These are phyloP conservation scores for Pterocles orientalis DNA, from an alignment of 2,113 vertebrate species.

Conservation along the genomic window DNA sequence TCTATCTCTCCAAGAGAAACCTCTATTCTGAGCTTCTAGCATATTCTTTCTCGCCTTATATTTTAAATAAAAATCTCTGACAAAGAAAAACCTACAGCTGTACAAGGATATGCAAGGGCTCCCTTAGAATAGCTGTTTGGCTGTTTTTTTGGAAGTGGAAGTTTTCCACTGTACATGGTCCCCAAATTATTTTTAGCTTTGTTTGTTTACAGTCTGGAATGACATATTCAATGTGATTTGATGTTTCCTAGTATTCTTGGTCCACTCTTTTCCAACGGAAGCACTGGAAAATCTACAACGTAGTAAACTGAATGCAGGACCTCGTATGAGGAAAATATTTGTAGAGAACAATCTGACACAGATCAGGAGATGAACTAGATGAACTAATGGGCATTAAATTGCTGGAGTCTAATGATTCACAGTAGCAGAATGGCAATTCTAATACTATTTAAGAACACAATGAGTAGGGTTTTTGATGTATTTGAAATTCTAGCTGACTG, in stretches of 20 bases:
- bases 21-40: background rate
- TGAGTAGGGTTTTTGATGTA: background rate
- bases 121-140: background rate
- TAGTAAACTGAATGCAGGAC: constrained; percentile 9
- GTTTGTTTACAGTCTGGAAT: constrained; percentile 55
- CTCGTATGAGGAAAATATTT: constrained; percentile 15
- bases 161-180: constrained; percentile 35
- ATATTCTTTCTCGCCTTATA: background rate
- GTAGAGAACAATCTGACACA: constrained; percentile 33
- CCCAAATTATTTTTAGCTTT: constrained; percentile 54
- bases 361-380: background rate
- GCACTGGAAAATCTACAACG: background rate
- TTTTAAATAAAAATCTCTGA: background rate
- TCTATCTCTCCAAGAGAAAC: background rate
- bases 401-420: constrained; percentile 11
- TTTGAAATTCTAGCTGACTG: background rate
- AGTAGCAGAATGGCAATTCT: background rate
- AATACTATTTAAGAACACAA: background rate
- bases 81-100: background rate
- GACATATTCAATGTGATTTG: constrained; percentile 56
- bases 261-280: constrained; percentile 45
- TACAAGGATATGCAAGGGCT: background rate
- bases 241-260: constrained; percentile 62
- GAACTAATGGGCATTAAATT: constrained; percentile 34
- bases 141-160: background rate